Evolutionary conservation across 2,888 invertebrate species (phyloP).

Genomic region (Drosophila neonasuta): DNA sequence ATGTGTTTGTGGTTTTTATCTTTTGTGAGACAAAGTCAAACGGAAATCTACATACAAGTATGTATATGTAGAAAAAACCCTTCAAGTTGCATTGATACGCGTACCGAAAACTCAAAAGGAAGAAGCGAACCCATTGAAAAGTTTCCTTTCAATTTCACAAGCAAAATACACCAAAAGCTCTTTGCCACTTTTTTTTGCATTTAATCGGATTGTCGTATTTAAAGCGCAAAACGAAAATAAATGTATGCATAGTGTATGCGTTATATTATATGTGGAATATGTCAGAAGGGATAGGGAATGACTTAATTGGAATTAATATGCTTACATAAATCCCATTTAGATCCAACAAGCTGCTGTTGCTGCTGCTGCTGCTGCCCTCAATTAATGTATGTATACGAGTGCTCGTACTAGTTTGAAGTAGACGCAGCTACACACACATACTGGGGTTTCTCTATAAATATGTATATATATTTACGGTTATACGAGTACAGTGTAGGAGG

Average conservation of each 20-base stretch:
- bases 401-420: constrained; percentile 7
- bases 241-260: background rate
- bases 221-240: constrained; percentile 19
- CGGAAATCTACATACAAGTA: constrained; percentile 53
- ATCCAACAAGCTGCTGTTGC: constrained; percentile 25
- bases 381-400: constrained; percentile 25
- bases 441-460: constrained; percentile 7
- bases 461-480: constrained; percentile 14
- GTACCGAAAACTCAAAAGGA: constrained; percentile 12
- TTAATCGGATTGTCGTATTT: constrained; percentile 23
- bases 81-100: constrained; percentile 57
- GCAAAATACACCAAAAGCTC: constrained; percentile 24
- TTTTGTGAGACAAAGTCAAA: constrained; percentile 63
- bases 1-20: constrained; percentile 34
- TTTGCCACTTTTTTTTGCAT: background rate
- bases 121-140: constrained; percentile 35
- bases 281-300: background rate
- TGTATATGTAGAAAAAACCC: constrained; percentile 55
- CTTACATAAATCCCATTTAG: constrained; percentile 47
- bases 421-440: constrained; percentile 13
- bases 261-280: background rate
- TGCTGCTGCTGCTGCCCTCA: constrained; percentile 15
- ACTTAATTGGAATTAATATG: constrained; percentile 56
- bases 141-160: constrained; percentile 55
- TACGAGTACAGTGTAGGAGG: background rate